A percentile compares a stretch with the other conserved stretches of the same genome.
These are phyloP conservation scores for Ectropis grisescens DNA, from an alignment of 1,140 invertebrate species.

Conservation along the genomic window DNA sequence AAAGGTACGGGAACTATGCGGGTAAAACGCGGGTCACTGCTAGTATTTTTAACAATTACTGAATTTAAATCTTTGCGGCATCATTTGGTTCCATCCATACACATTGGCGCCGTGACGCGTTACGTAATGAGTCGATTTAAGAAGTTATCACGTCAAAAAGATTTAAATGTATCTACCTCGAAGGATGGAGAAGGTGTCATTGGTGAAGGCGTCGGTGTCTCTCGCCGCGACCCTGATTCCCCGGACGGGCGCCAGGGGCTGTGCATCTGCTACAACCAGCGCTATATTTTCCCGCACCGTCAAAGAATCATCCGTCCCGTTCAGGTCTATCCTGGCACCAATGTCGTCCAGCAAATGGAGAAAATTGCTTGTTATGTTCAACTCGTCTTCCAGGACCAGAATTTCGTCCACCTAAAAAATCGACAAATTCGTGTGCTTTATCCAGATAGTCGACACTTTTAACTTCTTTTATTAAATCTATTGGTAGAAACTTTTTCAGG, in stretches of 20 bases:
- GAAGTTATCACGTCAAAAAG: no score
- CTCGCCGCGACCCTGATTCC: slow-evolving; percentile 41
- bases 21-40: no score
- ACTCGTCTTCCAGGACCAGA: slow-evolving; percentile 26
- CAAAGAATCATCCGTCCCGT: slow-evolving; percentile 17
- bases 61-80: no score
- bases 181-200: slow-evolving; percentile 40
- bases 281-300: slow-evolving; percentile 46
- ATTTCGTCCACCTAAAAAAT: slow-evolving; percentile 50
- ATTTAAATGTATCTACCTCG: slow-evolving; percentile 28
- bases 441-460: no score
- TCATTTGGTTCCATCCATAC: no score
- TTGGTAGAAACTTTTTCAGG: no score
- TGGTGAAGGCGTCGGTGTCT: slow-evolving; percentile 27
- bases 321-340: slow-evolving; percentile 34
- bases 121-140: no score
- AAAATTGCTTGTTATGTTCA: slow-evolving; percentile 44
- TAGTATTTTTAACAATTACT: no score
- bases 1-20: no score
- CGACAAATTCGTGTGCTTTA: no score
- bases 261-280: slow-evolving; percentile 41
- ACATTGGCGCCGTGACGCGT: no score
- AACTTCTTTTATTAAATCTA: no score
- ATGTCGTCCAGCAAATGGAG: slow-evolving; percentile 46
- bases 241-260: slow-evolving; percentile 24